Evolutionary conservation across 2,113 vertebrate genomes (phyloP).

Genomic region (Passer montanus): DNA sequence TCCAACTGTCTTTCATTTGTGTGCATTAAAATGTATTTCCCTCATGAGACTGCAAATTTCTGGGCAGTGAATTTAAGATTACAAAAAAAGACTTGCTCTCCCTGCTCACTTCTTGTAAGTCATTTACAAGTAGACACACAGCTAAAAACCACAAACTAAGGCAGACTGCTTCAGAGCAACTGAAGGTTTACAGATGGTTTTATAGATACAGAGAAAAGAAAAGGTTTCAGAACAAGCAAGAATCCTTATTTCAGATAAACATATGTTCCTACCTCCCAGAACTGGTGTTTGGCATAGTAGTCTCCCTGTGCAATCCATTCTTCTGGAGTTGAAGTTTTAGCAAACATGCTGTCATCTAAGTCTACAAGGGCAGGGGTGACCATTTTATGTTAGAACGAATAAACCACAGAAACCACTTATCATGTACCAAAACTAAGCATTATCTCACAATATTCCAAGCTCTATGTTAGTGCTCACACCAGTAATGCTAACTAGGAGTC

Average conservation of each 20-base stretch:
- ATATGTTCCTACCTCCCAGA: slow-evolving; percentile 78
- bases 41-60: not conserved
- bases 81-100: not conserved
- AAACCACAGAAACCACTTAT: not conserved
- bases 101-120: not conserved
- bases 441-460: not conserved
- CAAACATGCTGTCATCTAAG: slow-evolving; percentile 84
- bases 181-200: not conserved
- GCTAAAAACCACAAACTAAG: not conserved
- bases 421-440: not conserved
- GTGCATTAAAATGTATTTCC: not conserved
- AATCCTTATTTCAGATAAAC: not conserved
- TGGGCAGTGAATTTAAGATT: not conserved
- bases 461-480: not conserved
- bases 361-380: slow-evolving; percentile 57
- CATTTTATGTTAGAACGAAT: not conserved
- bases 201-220: not conserved
- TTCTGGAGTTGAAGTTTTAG: slow-evolving; percentile 78
- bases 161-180: not conserved
- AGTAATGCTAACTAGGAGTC: not conserved
- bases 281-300: slow-evolving; percentile 83
- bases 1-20: not conserved
- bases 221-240: not conserved
- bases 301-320: slow-evolving; percentile 83
- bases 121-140: not conserved